Evolutionary conservation across 2,113 vertebrate species (phyloP), one percentile per base, ranked within the genome.

Genomic region (Acrocephalus arundinaceus): DNA sequence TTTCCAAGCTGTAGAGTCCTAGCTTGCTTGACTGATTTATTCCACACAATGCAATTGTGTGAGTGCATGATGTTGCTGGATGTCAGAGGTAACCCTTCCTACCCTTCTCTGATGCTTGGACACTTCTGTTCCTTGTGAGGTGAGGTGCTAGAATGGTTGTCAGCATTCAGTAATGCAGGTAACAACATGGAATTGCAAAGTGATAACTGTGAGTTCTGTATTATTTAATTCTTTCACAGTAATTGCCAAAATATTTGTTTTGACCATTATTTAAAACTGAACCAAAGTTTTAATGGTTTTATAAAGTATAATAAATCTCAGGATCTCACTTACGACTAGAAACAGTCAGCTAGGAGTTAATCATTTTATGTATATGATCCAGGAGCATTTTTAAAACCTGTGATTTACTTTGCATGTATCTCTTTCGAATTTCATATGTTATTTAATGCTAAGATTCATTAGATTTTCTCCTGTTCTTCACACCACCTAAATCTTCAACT

Each of bases 141-240:
- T 85, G 48, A 82, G 24, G 27, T 86, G 20, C 54, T 61, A 37
- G 41, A 61, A 61, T 5, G 10, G 16, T 68, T 52, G 37, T 88
- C 54, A 70, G 41, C 17, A 45, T 80, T 70, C 24, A 31, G 63
- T 49, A 45, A 54, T 83, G 31, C 67, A 70, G 67, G 31, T 25
- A 77, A 20, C 54, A 73, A 9, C 11, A 31, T 73, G 71, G 49
- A 76, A 76, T 12, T 66, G 45, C 30, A 23, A 35, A 68, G 57
- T 30, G 13, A n/a, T 0, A 0, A 0, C 46, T 18, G 4, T 23
- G 31, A 80, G 58, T 86, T 80, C n/a, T 62, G 2, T 57, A 13
- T 79, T 72, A 33, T 45, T 27, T 48, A 2, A 39, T 68, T n/a
- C 11, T 80, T 70, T 59, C 59, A 52, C 37, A 41, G n/a, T 88